Conservation (phyloP, 1,140 invertebrate genomes). For the Parasteatoda tepidariorum region DNA sequence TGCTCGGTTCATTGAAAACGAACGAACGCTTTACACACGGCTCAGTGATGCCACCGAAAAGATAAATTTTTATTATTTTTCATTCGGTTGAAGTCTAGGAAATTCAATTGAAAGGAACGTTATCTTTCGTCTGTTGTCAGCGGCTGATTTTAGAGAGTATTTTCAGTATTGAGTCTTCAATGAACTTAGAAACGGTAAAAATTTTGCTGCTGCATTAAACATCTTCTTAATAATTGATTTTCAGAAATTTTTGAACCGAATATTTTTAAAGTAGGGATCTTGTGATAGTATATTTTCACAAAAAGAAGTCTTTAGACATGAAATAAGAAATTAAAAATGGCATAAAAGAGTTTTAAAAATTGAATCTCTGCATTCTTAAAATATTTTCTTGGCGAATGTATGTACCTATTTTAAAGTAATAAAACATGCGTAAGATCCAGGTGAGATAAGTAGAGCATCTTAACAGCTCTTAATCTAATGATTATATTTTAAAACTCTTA, state of each 20-base stretch:
- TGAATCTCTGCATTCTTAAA: no score
- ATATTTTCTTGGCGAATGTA: no score
- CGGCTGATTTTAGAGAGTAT: neutral
- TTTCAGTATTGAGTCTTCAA: neutral
- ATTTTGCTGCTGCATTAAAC: neutral
- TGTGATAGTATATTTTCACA: neutral
- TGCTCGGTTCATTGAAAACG: slow-evolving; percentile 22
- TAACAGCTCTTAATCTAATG: no score
- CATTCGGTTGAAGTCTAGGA: neutral
- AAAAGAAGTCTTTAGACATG: no score
- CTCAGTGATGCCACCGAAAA: neutral
- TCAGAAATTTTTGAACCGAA: neutral
- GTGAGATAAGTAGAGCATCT: no score
- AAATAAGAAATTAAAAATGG: no score
- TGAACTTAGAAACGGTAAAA: neutral
- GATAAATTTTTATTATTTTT: neutral
- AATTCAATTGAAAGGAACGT: slow-evolving; percentile 29
- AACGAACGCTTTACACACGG: slow-evolving; percentile 20
- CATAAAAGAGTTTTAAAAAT: no score
- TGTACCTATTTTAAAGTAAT: no score
- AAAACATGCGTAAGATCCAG: no score
- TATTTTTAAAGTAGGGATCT: neutral
- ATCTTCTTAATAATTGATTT: neutral
- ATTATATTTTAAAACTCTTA: no score
- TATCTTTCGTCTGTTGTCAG: slow-evolving; percentile 21